Percentiles rank a stretch among this genome's conserved stretches.
phyloP scores from a whole-genome alignment of 2,797 vertebrate genomes.

The Luscinia luscinia region DNA sequence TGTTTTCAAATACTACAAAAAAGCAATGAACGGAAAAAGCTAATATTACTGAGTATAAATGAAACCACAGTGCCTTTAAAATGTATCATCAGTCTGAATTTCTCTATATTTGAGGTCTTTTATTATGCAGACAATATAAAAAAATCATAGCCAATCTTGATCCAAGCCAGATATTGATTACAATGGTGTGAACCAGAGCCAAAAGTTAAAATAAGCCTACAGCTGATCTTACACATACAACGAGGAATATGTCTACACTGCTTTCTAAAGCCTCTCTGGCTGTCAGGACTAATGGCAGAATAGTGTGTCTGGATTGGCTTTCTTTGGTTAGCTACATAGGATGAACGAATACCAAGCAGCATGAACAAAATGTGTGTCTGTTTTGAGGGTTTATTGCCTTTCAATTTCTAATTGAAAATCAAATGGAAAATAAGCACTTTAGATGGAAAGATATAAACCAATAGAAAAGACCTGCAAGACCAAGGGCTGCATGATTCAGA shows the following conservation, averaged over 20 bases:
- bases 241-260: neutral
- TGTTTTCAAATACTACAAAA: neutral
- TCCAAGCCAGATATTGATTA: neutral
- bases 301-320: neutral
- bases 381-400: slow-evolving; percentile 4
- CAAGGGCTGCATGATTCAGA: neutral
- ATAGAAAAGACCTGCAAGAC: neutral
- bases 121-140: slow-evolving; percentile 1
- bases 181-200: neutral
- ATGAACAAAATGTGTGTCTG: neutral
- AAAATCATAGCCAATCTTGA: neutral
- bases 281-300: neutral
- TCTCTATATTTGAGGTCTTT: slow-evolving; percentile 26
- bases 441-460: neutral
- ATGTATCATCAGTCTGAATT: neutral
- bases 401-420: neutral
- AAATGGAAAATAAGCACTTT: neutral
- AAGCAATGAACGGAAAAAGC: neutral
- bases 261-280: neutral
- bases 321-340: neutral
- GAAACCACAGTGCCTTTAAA: neutral
- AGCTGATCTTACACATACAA: neutral
- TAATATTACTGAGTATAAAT: neutral
- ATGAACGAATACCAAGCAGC: neutral
- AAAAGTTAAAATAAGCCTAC: slow-evolving; percentile 1